A percentile compares a stretch with the other conserved stretches of the same genome.
phyloP scores from a whole-genome alignment of 2,113 vertebrate species.

The Pungitius pungitius region DNA sequence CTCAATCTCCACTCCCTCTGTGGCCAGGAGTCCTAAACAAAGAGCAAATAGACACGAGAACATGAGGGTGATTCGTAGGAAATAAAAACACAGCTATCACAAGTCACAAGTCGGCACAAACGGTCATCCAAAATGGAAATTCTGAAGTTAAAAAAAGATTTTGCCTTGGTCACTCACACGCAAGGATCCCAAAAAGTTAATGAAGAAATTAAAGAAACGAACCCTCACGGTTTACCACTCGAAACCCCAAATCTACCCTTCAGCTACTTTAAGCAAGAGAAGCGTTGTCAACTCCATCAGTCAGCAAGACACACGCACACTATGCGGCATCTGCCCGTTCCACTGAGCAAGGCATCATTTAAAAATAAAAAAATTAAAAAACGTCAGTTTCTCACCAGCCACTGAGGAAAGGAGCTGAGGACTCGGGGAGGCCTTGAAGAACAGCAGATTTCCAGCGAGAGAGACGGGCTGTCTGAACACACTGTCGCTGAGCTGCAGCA shows the following conservation, averaged over 20 bases:
- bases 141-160: background rate
- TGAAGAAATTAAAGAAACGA: no score
- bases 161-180: background rate
- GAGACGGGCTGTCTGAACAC: slow-evolving; percentile 85
- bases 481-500: slow-evolving; percentile 82
- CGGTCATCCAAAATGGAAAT: slow-evolving; percentile 4
- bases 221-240: background rate
- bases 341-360: background rate
- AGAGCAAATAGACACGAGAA: slow-evolving; percentile 35
- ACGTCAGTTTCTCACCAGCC: slow-evolving; percentile 81
- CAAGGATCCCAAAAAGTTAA: background rate
- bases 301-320: background rate
- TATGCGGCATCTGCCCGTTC: background rate
- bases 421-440: slow-evolving; percentile 82
- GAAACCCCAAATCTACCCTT: background rate
- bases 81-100: slow-evolving; percentile 1
- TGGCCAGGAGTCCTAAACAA: slow-evolving; percentile 82
- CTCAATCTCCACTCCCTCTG: slow-evolving; percentile 82
- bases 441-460: slow-evolving; percentile 82
- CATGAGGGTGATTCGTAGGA: slow-evolving; percentile 24
- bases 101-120: slow-evolving; percentile 1
- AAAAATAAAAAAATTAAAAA: no score
- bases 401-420: slow-evolving; percentile 77
- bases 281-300: background rate
- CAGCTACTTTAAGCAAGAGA: background rate